A percentile compares a stretch with the other conserved stretches of the same genome.
Conservation (phyloP, 1,140 invertebrate species). For the Uloborus diversus region DNA sequence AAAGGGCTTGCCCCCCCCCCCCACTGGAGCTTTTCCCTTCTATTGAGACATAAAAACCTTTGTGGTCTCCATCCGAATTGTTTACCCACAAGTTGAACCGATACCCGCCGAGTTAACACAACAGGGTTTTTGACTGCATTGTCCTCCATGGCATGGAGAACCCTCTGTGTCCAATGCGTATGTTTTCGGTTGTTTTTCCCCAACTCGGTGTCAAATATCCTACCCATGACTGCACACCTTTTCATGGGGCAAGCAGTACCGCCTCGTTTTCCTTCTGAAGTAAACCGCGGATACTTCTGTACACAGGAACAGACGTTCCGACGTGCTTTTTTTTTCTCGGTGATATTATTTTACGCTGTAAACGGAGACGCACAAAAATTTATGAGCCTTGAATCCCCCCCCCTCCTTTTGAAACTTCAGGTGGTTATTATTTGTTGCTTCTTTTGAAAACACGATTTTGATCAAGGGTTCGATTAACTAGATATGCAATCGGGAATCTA, state of each 20-base stretch:
- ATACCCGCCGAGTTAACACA: conserved; percentile 50
- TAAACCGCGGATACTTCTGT: conserved; percentile 27
- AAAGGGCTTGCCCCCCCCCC: background rate
- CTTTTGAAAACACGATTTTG: too few species aligned
- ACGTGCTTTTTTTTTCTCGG: conserved; percentile 3
- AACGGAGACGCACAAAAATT: background rate
- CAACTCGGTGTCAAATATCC: conserved; percentile 52
- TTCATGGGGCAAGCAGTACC: conserved; percentile 15
- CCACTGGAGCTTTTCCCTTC: background rate
- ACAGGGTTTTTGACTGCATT: conserved; percentile 56
- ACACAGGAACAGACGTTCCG: conserved; percentile 7
- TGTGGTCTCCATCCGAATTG: conserved; percentile 48
- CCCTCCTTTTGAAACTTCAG: too few species aligned
- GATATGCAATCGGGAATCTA: too few species aligned
- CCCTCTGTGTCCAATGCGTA: conserved; percentile 50
- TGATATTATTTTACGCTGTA: too few species aligned
- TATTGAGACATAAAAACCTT: conserved; percentile 48
- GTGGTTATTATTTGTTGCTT: too few species aligned
- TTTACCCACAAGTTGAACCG: conserved; percentile 53
- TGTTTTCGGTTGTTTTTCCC: conserved; percentile 55
- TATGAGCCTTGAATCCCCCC: background rate
- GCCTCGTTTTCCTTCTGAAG: conserved; percentile 23
- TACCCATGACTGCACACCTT: conserved; percentile 51
- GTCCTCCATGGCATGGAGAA: background rate
- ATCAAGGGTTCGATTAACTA: too few species aligned